Base-by-base conservation (phyloP, 2,797 vertebrate species). In the Picus viridis region DNA sequence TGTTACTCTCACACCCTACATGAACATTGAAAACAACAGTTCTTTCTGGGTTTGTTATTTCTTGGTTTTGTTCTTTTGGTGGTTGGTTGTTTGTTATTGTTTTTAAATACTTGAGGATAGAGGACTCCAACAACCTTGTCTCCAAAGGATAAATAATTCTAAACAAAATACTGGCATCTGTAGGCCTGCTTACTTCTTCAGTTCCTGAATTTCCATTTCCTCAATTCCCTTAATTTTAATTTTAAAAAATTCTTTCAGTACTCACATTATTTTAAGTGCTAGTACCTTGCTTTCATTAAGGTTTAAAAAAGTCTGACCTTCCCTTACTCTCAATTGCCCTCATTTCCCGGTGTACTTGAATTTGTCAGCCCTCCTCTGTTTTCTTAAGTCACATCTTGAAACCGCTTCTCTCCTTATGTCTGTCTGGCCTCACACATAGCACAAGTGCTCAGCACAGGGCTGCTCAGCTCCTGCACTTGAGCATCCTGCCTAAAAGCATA, bases 131-230 rank as follows among this genome's bases (percentile, higher is more conserved):
- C 45, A 79, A 56, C 10, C 18, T 53, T 26, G 56, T 61, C 51
- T 27, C 39, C 57, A 36, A 2, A 6, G 53, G 47, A 92, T 72
- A 63, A 83, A 85, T 53, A 39, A 69, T 30, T 87, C 84, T 41
- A 76, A 32, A 19, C 62, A 81, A 89, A 83, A n/a, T 26, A 6
- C 39, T 93, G 76, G 59, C 76, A 57, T 67, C 56, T 86, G 59
- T 54, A 91, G 76, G n/a, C n/a, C 86, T 89, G 67, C 57, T 91
- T 83, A 78, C 17, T 2, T 86, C 73, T 92, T 89, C 7, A 17
- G 88, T 94, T 93, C 87, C 93, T 83, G 73, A 53, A 86, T 62
- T 90, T 80, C 63, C 12, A 89, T 89, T 91, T 93, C 93, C 75
- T 77, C 58, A 77, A 58, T 77, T 86, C 53, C 16, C 39, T 78